phyloP scores from a whole-genome alignment of 2,797 vertebrate genomes.

The Pangasius djambal region DNA sequence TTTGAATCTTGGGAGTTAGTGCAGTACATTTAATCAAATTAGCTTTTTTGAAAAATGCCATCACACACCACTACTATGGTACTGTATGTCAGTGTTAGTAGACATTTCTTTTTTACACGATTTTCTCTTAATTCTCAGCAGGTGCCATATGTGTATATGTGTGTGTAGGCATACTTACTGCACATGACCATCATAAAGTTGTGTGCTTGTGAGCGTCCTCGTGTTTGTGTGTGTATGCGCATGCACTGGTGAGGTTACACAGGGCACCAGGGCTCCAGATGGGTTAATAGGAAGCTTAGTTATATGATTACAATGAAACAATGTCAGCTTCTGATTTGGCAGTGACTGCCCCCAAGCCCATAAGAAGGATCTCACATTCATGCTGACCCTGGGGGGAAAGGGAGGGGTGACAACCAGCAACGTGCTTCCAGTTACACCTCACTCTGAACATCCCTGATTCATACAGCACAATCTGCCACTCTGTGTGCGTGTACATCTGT shows the following conservation, averaged over 20 bases:
- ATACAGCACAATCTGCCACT: constrained; percentile 42
- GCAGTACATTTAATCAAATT: background rate
- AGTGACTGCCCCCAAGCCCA: constrained; percentile 83
- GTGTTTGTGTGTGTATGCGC: constrained; percentile 39
- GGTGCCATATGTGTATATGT: constrained; percentile 29
- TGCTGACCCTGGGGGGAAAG: constrained; percentile 40
- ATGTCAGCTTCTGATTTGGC: constrained; percentile 86
- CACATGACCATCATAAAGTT: constrained; percentile 45
- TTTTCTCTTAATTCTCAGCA: constrained; percentile 46
- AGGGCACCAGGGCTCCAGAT: constrained; percentile 82
- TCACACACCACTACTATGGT: background rate
- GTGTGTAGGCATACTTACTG: constrained; percentile 48
- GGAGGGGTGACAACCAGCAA: constrained; percentile 29
- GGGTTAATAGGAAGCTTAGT: constrained; percentile 95
- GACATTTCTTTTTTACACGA: background rate
- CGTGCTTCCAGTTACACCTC: constrained; percentile 40
- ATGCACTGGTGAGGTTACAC: constrained; percentile 53
- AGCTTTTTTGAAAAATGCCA: background rate
- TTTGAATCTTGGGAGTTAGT: background rate
- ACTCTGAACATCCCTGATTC: constrained; percentile 19
- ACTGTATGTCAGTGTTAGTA: background rate
- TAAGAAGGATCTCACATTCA: constrained; percentile 52
- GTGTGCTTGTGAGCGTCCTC: constrained; percentile 31
- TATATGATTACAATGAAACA: constrained; percentile 96
- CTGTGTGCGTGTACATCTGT: constrained; percentile 21